These are phyloP conservation scores for Scleropages formosus DNA, from an alignment of 2,797 vertebrate species.

Conservation along the genomic window DNA sequence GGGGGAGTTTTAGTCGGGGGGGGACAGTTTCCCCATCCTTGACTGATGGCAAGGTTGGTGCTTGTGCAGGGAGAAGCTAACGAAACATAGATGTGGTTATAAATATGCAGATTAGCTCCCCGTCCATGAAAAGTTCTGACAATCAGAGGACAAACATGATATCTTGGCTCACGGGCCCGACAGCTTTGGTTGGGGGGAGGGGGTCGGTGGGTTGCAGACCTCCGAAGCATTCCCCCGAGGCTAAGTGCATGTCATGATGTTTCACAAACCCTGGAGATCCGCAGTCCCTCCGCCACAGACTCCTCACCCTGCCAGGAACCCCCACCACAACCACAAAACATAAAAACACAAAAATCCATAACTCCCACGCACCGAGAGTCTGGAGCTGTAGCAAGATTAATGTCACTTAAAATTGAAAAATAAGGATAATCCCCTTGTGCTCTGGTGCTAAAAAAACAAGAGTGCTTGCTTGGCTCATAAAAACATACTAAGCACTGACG, in stretches of 20 bases:
- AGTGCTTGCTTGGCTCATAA: slow-evolving; percentile 3
- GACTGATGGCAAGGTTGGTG: too few relatives aligned
- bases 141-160: too few relatives aligned
- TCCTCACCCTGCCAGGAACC: not conserved
- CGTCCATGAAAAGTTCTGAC: too few relatives aligned
- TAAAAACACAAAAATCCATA: not conserved
- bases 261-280: not conserved
- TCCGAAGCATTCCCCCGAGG: slow-evolving; percentile 48
- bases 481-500: not conserved
- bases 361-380: slow-evolving; percentile 46
- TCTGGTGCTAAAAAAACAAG: slow-evolving; percentile 57
- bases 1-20: too few relatives aligned
- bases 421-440: slow-evolving; percentile 61
- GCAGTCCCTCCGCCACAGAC: not conserved
- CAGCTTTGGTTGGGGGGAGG: not conserved
- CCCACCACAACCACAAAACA: not conserved
- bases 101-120: too few relatives aligned
- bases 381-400: slow-evolving; percentile 57
- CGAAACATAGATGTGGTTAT: too few relatives aligned
- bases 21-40: too few relatives aligned
- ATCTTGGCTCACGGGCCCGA: not conserved
- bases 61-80: too few relatives aligned
- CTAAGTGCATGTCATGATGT: slow-evolving; percentile 37
- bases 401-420: slow-evolving; percentile 61
- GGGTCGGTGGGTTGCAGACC: not conserved